These are phyloP conservation scores for Campoplex capitator DNA, from an alignment of 2,888 invertebrate genomes.

Conservation along the genomic window DNA sequence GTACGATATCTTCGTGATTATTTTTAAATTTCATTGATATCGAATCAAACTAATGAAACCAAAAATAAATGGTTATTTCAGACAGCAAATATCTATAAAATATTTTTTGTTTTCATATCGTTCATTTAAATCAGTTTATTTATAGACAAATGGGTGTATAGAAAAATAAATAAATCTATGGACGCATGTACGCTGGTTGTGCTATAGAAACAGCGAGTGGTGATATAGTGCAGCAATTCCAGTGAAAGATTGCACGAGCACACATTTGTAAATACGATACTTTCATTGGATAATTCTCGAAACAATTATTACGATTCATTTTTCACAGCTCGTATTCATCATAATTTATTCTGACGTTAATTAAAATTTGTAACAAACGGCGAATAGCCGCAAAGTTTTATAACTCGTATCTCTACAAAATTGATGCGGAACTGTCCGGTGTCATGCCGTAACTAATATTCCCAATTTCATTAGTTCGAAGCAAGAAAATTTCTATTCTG, in stretches of 20 bases:
- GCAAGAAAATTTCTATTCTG: neutral
- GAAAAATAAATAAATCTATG: neutral
- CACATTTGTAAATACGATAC: neutral
- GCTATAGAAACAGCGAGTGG: no score
- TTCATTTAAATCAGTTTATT: neutral
- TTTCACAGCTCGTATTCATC: neutral
- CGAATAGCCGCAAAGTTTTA: neutral
- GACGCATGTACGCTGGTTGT: neutral
- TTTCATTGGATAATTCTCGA: neutral
- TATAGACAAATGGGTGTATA: no score
- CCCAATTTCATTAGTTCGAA: neutral
- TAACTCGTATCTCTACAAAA: neutral
- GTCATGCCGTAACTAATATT: neutral
- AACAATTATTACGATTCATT: neutral
- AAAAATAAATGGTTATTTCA: no score
- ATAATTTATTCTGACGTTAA: neutral
- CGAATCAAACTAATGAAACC: neutral
- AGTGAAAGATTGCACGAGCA: neutral
- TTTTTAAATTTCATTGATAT: neutral
- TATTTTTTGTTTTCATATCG: neutral
- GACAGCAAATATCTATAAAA: neutral
- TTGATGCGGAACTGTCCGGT: no score
- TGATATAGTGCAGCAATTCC: no score
- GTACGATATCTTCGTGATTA: neutral
- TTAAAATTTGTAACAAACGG: neutral